Base-by-base conservation (phyloP, 2,888 invertebrate genomes). In the Hydroisotoma schaefferi region DNA sequence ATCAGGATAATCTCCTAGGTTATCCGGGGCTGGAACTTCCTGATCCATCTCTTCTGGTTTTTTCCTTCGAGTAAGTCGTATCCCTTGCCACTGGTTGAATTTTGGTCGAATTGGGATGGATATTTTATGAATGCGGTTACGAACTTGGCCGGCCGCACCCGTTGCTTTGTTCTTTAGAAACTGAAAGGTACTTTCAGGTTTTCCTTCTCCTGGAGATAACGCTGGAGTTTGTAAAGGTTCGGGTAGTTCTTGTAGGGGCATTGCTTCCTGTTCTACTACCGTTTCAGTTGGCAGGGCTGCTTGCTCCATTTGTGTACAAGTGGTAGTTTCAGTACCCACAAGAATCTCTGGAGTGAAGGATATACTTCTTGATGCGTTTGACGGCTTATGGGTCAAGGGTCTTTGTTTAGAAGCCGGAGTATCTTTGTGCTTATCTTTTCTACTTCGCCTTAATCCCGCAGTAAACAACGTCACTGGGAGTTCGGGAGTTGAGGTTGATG, bases 21-120 rank as follows among this genome's bases (percentile, higher is more conserved):
- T 62, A n/a, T 61, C 68, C 25, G 43, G 59, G 8, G 58, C 67
- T 33, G 43, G 58, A 3, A 53, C 57, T 37, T 62, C 61, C 20
- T 51, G 57, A 2, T 22, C 46, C 27, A 15, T 4, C 10, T 26
- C 29, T 18, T 4, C 22, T 5, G 5, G n/a, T 22, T 37, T 43
- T 22, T 51, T 61, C 48, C 55, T 20, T 47, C 59, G 60, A 3
- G 59, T 23, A 33, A 68, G 47, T 51, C 65, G 67, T 1, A 67
- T 55, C 18, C 63, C 63, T 2, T 64, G 56, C 65, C 66, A 63
- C 22, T 64, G 81, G 63, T 78, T 80, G 44, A 83, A 80, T 74
- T 83, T 82, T 3, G 84, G 81, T 61, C 81, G 78, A 22, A 84
- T 83, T 0, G 88, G 83, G 69, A 89, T 67, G 29, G 76, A 74